Evolutionary conservation across 1,140 invertebrate genomes (phyloP).

Genomic region (Macrotrachela quadricornifera): DNA sequence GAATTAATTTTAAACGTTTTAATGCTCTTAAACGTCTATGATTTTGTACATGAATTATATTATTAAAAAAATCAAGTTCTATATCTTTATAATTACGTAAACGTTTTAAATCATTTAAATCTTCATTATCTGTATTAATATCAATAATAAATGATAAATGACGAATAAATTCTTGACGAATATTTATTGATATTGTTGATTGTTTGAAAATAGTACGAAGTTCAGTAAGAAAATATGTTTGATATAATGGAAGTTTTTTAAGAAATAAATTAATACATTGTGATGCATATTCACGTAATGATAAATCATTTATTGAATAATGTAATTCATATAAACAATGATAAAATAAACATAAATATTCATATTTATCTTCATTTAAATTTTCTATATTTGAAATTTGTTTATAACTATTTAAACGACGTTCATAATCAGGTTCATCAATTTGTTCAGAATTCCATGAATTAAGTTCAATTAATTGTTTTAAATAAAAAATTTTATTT

Average conservation of each 20-base stretch:
- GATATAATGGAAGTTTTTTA: too few species aligned
- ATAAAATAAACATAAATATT: too few species aligned
- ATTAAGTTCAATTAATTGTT: conserved; percentile 42
- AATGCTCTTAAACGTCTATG: conserved; percentile 58
- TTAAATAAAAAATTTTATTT: background rate
- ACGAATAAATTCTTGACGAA: conserved; percentile 48
- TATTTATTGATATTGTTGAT: background rate
- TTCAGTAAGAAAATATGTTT: too few species aligned
- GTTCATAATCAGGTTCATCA: conserved; percentile 72
- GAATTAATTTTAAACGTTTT: conserved; percentile 30
- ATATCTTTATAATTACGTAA: conserved; percentile 48
- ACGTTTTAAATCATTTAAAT: conserved; percentile 42
- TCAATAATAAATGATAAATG: conserved; percentile 14
- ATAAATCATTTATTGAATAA: too few species aligned
- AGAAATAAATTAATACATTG: too few species aligned
- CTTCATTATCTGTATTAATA: conserved; percentile 39
- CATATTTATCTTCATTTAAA: too few species aligned
- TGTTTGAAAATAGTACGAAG: too few species aligned
- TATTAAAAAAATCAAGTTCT: conserved; percentile 82
- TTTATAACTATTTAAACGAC: conserved; percentile 41
- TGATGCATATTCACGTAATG: too few species aligned
- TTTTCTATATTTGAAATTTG: conserved; percentile 17
- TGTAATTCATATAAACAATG: too few species aligned
- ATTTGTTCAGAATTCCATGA: conserved; percentile 59
- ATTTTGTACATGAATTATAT: conserved; percentile 59